Conservation (phyloP, 1,140 invertebrate species). For the Listronotus bonariensis region DNA sequence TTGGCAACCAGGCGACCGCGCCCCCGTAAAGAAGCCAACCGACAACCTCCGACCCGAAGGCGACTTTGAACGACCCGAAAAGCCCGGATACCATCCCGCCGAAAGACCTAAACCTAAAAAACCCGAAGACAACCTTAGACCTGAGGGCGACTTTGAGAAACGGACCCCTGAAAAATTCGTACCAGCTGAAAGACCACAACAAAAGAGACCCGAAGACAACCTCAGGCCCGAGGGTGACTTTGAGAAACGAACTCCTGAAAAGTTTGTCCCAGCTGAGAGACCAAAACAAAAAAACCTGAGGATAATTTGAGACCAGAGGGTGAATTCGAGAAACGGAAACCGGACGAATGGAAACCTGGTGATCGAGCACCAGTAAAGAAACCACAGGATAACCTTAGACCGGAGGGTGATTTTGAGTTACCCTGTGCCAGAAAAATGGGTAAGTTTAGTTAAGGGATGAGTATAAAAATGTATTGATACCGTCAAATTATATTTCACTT, state of each 20-base stretch:
- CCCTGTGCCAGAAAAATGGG: constrained; percentile 55
- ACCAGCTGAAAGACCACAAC: constrained; percentile 55
- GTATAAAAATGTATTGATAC: too few relatives aligned
- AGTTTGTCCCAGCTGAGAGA: constrained; percentile 60
- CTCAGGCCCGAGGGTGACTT: constrained; percentile 67
- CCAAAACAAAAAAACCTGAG: constrained; percentile 61
- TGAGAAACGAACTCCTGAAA: constrained; percentile 56
- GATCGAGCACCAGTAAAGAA: constrained; percentile 56
- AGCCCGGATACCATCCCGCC: constrained; percentile 58
- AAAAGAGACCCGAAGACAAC: constrained; percentile 61
- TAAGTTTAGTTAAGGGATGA: constrained; percentile 40
- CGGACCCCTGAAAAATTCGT: constrained; percentile 48
- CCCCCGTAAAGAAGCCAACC: constrained; percentile 55
- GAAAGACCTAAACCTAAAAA: constrained; percentile 59
- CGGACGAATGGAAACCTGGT: constrained; percentile 50
- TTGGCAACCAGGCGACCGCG: constrained; percentile 56
- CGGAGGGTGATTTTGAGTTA: constrained; percentile 58
- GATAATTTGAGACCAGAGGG: constrained; percentile 69
- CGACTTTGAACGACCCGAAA: constrained; percentile 58
- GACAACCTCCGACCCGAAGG: constrained; percentile 62
- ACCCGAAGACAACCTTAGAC: constrained; percentile 64
- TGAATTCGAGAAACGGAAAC: constrained; percentile 51
- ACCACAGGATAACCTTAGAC: constrained; percentile 58
- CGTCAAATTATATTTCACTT: too few relatives aligned
- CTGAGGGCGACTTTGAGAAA: constrained; percentile 65